phyloP scores from a whole-genome alignment of 2,113 vertebrate species.

The Syngnathus typhle region DNA sequence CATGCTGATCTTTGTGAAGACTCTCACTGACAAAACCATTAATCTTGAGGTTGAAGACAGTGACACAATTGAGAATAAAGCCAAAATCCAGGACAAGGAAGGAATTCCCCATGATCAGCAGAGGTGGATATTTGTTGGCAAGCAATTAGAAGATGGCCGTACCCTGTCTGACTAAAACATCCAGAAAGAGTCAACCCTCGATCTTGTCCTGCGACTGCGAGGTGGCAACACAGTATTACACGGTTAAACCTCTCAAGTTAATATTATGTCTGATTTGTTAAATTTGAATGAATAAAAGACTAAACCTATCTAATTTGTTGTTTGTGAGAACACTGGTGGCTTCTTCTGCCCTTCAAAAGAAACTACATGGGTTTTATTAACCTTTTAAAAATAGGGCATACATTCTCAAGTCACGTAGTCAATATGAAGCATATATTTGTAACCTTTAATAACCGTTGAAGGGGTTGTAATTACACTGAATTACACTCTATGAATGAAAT shows the following conservation, averaged over 20 bases:
- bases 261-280: not conserved
- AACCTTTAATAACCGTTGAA: too few species aligned
- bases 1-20: slow-evolving; percentile 4
- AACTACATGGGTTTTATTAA: too few species aligned
- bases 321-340: not conserved
- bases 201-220: not conserved
- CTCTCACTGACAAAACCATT: not conserved
- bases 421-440: too few species aligned
- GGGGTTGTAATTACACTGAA: too few species aligned
- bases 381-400: too few species aligned
- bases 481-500: too few species aligned
- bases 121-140: not conserved
- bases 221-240: not conserved
- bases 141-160: not conserved
- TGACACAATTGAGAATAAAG: not conserved
- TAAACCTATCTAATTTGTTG: not conserved
- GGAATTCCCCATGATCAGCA: slow-evolving; percentile 1
- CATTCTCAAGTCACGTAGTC: too few species aligned
- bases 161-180: not conserved
- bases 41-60: not conserved
- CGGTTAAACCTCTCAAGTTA: not conserved
- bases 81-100: slow-evolving; percentile 6
- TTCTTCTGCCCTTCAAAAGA: too few species aligned
- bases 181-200: not conserved
- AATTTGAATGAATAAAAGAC: slow-evolving; percentile 5